Evolutionary conservation across 1,140 invertebrate genomes (phyloP).

Genomic region (Ceratina japonica): DNA sequence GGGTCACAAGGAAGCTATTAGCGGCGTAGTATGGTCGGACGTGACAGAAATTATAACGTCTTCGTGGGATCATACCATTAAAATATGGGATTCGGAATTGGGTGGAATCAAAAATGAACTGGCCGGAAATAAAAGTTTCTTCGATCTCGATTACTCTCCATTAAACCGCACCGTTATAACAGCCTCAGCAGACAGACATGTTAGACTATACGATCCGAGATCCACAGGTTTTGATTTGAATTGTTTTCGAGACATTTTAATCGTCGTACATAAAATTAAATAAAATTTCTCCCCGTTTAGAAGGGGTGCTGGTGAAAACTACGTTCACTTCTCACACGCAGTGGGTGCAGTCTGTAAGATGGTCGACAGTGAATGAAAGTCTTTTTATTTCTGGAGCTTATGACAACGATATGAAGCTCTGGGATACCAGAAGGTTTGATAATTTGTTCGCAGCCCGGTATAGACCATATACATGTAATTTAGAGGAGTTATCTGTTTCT

Average conservation of each 20-base stretch:
- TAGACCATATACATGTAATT: not conserved
- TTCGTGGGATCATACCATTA: conserved; percentile 97
- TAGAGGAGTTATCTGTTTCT: not conserved
- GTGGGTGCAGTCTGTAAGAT: conserved; percentile 94
- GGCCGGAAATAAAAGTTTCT: conserved; percentile 94
- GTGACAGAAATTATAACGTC: conserved; percentile 88
- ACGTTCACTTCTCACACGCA: conserved; percentile 94
- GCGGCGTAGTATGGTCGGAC: conserved; percentile 90
- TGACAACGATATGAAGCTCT: conserved; percentile 95
- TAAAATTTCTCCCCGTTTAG: conserved; percentile 80
- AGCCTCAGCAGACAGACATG: conserved; percentile 92
- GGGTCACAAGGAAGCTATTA: conserved; percentile 95
- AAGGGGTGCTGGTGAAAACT: conserved; percentile 91
- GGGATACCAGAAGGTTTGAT: conserved; percentile 93
- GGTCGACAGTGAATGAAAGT: conserved; percentile 92
- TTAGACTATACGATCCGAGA: conserved; percentile 95
- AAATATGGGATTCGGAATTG: conserved; percentile 95
- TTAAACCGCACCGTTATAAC: conserved; percentile 88
- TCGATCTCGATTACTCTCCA: conserved; percentile 91
- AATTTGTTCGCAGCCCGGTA: not conserved
- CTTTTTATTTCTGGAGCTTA: conserved; percentile 96
- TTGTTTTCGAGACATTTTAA: conserved; percentile 3
- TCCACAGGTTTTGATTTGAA: conserved; percentile 84
- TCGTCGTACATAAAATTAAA: conserved; percentile 11
- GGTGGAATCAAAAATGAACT: conserved; percentile 90